These are phyloP conservation scores for Pogonocichla stellata DNA, from an alignment of 2,113 vertebrate species.

Conservation along the genomic window DNA sequence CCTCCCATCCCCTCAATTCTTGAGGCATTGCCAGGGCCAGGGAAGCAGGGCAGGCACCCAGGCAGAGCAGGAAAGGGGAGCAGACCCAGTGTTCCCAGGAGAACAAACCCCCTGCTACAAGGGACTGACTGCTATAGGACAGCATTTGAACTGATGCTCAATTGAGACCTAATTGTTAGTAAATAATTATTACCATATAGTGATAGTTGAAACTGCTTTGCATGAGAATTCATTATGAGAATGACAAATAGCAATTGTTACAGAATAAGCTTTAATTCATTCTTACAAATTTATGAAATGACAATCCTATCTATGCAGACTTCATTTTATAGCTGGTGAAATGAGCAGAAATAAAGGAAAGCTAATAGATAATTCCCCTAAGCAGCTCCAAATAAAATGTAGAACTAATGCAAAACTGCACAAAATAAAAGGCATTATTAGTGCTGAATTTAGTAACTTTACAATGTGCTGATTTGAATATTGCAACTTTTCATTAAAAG, in stretches of 20 bases:
- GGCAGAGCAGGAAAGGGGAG: not conserved
- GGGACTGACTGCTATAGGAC: not conserved
- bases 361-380: constrained; percentile 6
- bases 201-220: constrained; percentile 16
- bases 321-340: constrained; percentile 43
- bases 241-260: constrained; percentile 30
- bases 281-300: constrained; percentile 29
- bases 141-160: not conserved
- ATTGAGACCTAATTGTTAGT: constrained; percentile 28
- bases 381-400: not conserved
- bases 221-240: constrained; percentile 20
- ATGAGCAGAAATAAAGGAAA: constrained; percentile 36
- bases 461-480: not conserved
- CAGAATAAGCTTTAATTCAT: constrained; percentile 25
- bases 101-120: not conserved
- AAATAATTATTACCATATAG: constrained; percentile 21
- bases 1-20: not conserved
- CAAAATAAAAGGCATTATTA: constrained; percentile 15
- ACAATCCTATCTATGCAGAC: constrained; percentile 39
- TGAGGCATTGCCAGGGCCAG: not conserved
- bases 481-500: not conserved
- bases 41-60: not conserved
- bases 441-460: not conserved
- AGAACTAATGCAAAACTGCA: not conserved
- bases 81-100: not conserved